Base-by-base conservation (phyloP, 2,888 invertebrate species). In the Corbicula japonica region DNA sequence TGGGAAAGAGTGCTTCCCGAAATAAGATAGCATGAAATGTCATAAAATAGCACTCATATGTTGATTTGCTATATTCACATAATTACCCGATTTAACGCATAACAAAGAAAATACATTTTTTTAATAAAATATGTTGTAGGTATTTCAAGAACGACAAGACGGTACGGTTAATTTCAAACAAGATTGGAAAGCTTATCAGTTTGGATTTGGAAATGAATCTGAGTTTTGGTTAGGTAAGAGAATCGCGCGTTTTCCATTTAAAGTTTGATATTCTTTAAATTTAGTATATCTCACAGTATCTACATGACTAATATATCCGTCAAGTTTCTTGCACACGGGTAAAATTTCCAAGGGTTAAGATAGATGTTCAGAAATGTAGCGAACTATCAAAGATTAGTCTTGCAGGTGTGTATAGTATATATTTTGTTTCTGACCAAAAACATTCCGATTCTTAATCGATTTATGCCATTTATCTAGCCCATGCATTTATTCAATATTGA, bases 181-280 rank as follows among this genome's bases (percentile, higher is more conserved):
- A 56, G 96, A 96, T 66, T 97, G 97, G 95, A 94, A 95, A 73
- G 96, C 97, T 70, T 98, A 98, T 91, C 96, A 96, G 1, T 94
- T 95, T 15, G 96, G 96, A 18, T 97, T 97, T 90, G 97, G 97
- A 0, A 95, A 96, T n/a, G 77, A 88, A 21, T 96, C 96, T 1
- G 97, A 97, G 91, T 97, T 96, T 91, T 98, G 97, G 97, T 95
- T 97, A 38, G 98, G 98, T 85, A 65, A 61, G 58, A n/a, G 26
- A 30, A 21, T n/a, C 0, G n/a, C 30, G 21, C 10, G 8, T 32
- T 0, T 32, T 8, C 4, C 41, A 41, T 15, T 41, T 41, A 12
- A 12, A 12, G 8, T 15, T 41, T 12, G 41, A 41, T n/a, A n/a
- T n/a, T n/a, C n/a, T n/a, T n/a, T 15, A 15, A 41, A 41, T 41